Evolutionary conservation across 2,797 vertebrate genomes (phyloP).

Genomic region (Choloepus didactylus): DNA sequence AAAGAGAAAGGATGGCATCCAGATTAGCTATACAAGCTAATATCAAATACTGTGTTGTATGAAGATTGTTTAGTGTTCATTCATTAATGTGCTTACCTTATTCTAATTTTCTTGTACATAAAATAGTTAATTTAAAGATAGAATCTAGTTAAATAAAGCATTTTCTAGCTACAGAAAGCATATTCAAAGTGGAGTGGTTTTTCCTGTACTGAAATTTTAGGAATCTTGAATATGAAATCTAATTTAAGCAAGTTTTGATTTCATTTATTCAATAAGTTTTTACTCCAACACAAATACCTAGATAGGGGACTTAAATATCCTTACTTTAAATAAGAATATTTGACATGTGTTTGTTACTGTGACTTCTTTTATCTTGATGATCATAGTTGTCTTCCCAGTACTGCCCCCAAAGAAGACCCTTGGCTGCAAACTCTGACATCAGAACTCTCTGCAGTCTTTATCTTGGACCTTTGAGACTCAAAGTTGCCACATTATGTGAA

Average conservation of each 20-base stretch:
- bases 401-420: conserved; percentile 87
- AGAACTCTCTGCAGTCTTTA: conserved; percentile 90
- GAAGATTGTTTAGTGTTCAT: not conserved
- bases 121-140: conserved; percentile 46
- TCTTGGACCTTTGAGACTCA: conserved; percentile 90
- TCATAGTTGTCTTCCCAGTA: not conserved
- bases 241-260: not conserved
- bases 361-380: conserved; percentile 16
- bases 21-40: not conserved
- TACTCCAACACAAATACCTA: not conserved
- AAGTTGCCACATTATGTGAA: conserved; percentile 93
- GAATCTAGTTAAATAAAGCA: conserved; percentile 5
- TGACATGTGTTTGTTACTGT: conserved; percentile 40
- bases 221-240: not conserved
- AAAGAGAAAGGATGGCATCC: not conserved
- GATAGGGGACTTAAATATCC: not conserved
- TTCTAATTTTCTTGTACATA: conserved; percentile 40
- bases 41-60: not conserved
- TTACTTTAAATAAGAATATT: conserved; percentile 11
- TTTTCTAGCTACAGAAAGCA: not conserved
- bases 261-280: conserved; percentile 8
- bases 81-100: not conserved
- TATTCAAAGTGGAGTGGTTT: not conserved
- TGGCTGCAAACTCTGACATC: conserved; percentile 89
- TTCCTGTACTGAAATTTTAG: conserved; percentile 46